These are phyloP conservation scores for Polyodon spathula DNA, from an alignment of 2,113 vertebrate genomes.

Conservation along the genomic window DNA sequence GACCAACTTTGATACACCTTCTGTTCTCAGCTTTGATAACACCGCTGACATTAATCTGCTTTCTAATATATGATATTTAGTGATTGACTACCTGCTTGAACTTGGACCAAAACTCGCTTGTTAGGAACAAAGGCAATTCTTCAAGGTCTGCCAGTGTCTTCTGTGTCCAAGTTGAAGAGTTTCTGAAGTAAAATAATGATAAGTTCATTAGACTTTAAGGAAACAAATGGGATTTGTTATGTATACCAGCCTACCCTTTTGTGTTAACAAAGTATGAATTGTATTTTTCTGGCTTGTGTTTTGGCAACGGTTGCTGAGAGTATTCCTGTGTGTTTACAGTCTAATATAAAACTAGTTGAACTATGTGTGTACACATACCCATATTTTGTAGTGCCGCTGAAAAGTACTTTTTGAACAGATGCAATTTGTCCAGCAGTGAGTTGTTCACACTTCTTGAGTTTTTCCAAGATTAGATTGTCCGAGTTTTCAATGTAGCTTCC, in stretches of 20 bases:
- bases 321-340: not conserved
- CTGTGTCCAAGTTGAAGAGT: constrained; percentile 19
- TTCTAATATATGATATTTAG: too few relatives aligned
- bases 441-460: constrained; percentile 37
- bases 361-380: constrained; percentile 33
- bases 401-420: constrained; percentile 33
- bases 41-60: too few relatives aligned
- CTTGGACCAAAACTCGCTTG: constrained; percentile 16
- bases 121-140: constrained; percentile 28
- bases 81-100: not conserved
- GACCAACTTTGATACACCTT: too few relatives aligned
- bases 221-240: not conserved
- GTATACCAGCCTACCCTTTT: not conserved
- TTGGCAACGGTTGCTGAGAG: not conserved
- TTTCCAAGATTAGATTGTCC: constrained; percentile 44
- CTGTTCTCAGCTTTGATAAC: too few relatives aligned
- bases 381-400: constrained; percentile 33
- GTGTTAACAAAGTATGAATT: not conserved
- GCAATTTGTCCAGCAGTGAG: constrained; percentile 24
- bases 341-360: not conserved
- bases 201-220: not conserved
- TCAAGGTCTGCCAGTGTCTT: constrained; percentile 22
- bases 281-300: not conserved
- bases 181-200: constrained; percentile 2
- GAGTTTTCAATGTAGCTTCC: constrained; percentile 41